phyloP scores from a whole-genome alignment of 2,113 vertebrate genomes.

The Clinocottus analis region DNA sequence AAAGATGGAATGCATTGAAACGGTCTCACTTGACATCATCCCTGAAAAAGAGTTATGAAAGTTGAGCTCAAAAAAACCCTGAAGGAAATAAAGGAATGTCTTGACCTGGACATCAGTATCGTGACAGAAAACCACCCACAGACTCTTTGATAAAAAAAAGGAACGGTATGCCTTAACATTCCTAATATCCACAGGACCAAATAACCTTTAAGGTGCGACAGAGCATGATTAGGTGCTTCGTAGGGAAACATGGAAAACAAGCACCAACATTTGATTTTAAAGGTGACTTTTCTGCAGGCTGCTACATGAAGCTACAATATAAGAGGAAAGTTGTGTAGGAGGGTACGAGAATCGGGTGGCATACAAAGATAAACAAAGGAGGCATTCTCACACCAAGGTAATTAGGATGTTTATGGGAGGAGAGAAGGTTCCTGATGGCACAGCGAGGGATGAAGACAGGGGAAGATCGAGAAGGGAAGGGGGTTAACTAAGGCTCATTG shows the following conservation, averaged over 20 bases:
- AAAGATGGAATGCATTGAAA: background rate
- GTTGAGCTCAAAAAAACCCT: background rate
- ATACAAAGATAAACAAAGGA: slow-evolving; percentile 69
- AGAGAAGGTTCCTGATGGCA: slow-evolving; percentile 64
- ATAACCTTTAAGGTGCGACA: slow-evolving; percentile 6
- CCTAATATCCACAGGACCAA: background rate
- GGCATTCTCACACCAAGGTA: slow-evolving; percentile 73
- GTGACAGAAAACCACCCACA: background rate
- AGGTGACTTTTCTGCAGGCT: slow-evolving; percentile 35
- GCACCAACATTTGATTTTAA: slow-evolving; percentile 22
- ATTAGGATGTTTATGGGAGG: slow-evolving; percentile 72
- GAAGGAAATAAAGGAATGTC: background rate
- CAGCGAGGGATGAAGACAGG: slow-evolving; percentile 40
- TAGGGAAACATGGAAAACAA: slow-evolving; percentile 21
- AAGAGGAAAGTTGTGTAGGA: slow-evolving; percentile 29
- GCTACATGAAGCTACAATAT: slow-evolving; percentile 18
- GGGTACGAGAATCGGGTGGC: slow-evolving; percentile 38
- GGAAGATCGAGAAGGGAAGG: slow-evolving; percentile 42
- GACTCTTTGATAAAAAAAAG: background rate
- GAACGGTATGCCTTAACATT: background rate
- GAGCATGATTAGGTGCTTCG: slow-evolving; percentile 17
- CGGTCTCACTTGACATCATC: background rate
- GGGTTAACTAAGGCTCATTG: slow-evolving; percentile 77
- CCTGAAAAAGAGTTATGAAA: background rate
- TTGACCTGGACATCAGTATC: background rate